A percentile compares a stretch with the other conserved stretches of the same genome.
Conservation (phyloP, 2,888 invertebrate species). For the Camptogramma bilineatum region DNA sequence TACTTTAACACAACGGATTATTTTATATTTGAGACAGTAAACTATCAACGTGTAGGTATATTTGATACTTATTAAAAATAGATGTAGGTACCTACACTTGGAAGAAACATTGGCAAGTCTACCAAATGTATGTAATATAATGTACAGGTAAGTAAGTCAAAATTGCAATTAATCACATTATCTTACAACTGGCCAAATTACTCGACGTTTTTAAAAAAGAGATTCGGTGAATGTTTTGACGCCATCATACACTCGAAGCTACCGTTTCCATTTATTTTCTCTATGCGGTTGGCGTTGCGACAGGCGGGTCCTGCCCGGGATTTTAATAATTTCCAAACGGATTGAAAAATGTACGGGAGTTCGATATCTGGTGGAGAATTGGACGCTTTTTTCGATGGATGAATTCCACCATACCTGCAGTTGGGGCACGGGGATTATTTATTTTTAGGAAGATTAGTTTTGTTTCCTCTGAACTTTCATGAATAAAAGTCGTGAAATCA, state of each 20-base stretch:
- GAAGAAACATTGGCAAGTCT: too few relatives aligned
- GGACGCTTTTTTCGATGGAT: slow-evolving; percentile 30
- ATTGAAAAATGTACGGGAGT: slow-evolving; percentile 59
- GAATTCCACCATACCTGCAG: slow-evolving; percentile 24
- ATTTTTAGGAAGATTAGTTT: slow-evolving; percentile 20
- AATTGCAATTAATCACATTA: too few relatives aligned
- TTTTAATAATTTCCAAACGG: slow-evolving; percentile 74
- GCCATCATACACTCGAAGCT: slow-evolving; percentile 9
- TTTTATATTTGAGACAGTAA: too few relatives aligned
- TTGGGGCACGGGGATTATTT: slow-evolving; percentile 19
- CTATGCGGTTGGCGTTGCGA: slow-evolving; percentile 47
- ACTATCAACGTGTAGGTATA: too few relatives aligned
- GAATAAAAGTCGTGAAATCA: not conserved
- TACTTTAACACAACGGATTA: too few relatives aligned
- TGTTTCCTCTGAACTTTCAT: slow-evolving; percentile 8
- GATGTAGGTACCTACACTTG: too few relatives aligned
- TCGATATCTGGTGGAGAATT: slow-evolving; percentile 38
- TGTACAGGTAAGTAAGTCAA: too few relatives aligned
- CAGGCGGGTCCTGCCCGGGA: slow-evolving; percentile 53
- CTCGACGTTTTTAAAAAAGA: not conserved
- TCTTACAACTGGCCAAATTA: not conserved
- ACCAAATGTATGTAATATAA: too few relatives aligned
- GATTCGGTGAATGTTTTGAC: not conserved
- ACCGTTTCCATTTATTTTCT: slow-evolving; percentile 32
- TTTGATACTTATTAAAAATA: too few relatives aligned